Evolutionary conservation across 2,797 vertebrate genomes (phyloP).

Genomic region (Prunella strophiata): DNA sequence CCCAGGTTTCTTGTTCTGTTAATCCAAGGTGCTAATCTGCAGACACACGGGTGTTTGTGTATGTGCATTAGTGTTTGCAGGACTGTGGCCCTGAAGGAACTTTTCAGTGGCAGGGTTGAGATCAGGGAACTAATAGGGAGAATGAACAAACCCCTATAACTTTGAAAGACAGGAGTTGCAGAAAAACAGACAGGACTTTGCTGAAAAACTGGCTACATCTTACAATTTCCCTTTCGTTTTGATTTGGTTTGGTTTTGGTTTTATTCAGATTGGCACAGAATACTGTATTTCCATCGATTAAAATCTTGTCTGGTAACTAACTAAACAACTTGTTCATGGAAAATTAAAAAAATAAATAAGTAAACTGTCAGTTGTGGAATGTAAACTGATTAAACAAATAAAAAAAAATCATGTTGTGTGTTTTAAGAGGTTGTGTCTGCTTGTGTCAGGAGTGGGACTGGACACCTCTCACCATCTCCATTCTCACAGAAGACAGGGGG

Average conservation of each 20-base stretch:
- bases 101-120: slow-evolving; percentile 36
- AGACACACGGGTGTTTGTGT: neutral
- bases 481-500: neutral
- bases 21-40: slow-evolving; percentile 48
- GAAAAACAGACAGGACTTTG: slow-evolving; percentile 55
- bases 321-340: slow-evolving; percentile 81
- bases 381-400: slow-evolving; percentile 85
- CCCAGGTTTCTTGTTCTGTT: neutral
- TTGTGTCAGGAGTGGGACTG: neutral
- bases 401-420: slow-evolving; percentile 83
- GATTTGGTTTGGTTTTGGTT: slow-evolving; percentile 48
- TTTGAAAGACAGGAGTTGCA: slow-evolving; percentile 51
- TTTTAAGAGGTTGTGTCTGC: slow-evolving; percentile 71
- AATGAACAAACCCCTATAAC: slow-evolving; percentile 51
- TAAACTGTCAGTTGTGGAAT: slow-evolving; percentile 85
- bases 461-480: neutral
- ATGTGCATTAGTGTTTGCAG: neutral
- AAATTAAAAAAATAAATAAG: slow-evolving; percentile 79
- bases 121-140: slow-evolving; percentile 52
- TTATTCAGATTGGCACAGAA: slow-evolving; percentile 74
- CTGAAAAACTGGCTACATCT: slow-evolving; percentile 64
- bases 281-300: slow-evolving; percentile 75
- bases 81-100: slow-evolving; percentile 34
- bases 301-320: slow-evolving; percentile 81
- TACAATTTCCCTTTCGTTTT: slow-evolving; percentile 55